phyloP scores from a whole-genome alignment of 2,113 vertebrate genomes.

The Glaucidium brasilianum region DNA sequence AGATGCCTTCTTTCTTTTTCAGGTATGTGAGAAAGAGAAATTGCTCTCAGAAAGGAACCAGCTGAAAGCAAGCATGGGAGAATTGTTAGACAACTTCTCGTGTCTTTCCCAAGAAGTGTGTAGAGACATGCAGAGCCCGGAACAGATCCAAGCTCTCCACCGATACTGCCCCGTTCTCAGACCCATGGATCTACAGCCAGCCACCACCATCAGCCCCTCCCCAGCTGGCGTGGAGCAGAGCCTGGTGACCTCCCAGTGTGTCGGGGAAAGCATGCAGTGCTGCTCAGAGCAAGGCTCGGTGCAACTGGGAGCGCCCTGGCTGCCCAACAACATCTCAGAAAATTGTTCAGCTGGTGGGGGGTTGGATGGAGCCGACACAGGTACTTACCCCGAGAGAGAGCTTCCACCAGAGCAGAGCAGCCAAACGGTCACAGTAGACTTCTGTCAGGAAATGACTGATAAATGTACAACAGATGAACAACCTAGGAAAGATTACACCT shows the following conservation, averaged over 20 bases:
- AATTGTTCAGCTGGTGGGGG: constrained; percentile 72
- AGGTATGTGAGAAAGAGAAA: constrained; percentile 98
- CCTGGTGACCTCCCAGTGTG: constrained; percentile 78
- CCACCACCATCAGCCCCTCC: constrained; percentile 79
- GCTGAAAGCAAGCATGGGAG: constrained; percentile 96
- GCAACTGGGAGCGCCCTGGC: constrained; percentile 73
- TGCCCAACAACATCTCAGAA: constrained; percentile 72
- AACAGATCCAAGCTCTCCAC: constrained; percentile 95
- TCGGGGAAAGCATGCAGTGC: constrained; percentile 78
- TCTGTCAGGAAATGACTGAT: constrained; percentile 99
- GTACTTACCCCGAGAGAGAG: constrained; percentile 80
- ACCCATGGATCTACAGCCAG: constrained; percentile 79
- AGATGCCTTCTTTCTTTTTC: constrained; percentile 10
- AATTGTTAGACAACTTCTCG: constrained; percentile 97
- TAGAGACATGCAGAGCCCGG: constrained; percentile 93
- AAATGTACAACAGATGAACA: constrained; percentile 99
- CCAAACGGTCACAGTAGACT: constrained; percentile 97
- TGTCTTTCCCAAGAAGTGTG: constrained; percentile 99
- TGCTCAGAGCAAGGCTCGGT: constrained; percentile 77
- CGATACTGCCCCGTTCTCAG: constrained; percentile 93
- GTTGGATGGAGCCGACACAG: constrained; percentile 75
- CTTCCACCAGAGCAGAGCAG: constrained; percentile 83
- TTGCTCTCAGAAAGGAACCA: constrained; percentile 96
- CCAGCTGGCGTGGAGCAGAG: constrained; percentile 82
- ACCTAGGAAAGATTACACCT: constrained; percentile 92